Percentiles rank a stretch among this genome's conserved stretches.
Conservation (phyloP, 2,888 invertebrate genomes). For the Malachius bipustulatus region DNA sequence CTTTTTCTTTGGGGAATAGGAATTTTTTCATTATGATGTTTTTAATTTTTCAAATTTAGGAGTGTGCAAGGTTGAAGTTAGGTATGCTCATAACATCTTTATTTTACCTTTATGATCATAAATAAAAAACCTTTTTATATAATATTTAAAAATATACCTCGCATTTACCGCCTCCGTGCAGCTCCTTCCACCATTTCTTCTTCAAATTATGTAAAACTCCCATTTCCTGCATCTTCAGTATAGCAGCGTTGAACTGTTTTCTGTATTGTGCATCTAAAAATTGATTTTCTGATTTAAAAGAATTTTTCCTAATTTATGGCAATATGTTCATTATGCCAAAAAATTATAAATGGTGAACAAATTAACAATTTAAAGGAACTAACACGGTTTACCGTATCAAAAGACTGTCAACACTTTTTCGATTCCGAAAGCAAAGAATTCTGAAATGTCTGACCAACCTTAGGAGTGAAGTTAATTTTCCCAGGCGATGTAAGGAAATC, state of each 20-base stretch:
- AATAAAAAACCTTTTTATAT: background rate
- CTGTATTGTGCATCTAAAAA: constrained; percentile 61
- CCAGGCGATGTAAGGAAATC: too few relatives aligned
- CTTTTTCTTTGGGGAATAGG: too few relatives aligned
- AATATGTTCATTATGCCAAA: background rate
- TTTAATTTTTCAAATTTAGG: too few relatives aligned
- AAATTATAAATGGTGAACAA: too few relatives aligned
- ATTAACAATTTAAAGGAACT: too few relatives aligned
- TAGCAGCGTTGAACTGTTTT: constrained; percentile 72
- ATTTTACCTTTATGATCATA: too few relatives aligned
- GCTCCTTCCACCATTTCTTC: constrained; percentile 82
- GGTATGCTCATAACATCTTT: too few relatives aligned
- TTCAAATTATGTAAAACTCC: constrained; percentile 72
- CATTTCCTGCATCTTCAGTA: constrained; percentile 81
- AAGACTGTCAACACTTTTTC: too few relatives aligned
- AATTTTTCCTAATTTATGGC: background rate
- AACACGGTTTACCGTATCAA: too few relatives aligned
- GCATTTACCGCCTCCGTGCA: constrained; percentile 49
- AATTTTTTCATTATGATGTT: too few relatives aligned
- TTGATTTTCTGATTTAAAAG: background rate
- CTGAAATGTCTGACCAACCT: background rate
- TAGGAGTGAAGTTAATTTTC: background rate
- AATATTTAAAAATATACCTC: constrained; percentile 34
- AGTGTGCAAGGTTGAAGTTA: too few relatives aligned
- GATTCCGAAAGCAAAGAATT: background rate